phyloP scores from a whole-genome alignment of 2,888 invertebrate species.

The Philereme vetulata region DNA sequence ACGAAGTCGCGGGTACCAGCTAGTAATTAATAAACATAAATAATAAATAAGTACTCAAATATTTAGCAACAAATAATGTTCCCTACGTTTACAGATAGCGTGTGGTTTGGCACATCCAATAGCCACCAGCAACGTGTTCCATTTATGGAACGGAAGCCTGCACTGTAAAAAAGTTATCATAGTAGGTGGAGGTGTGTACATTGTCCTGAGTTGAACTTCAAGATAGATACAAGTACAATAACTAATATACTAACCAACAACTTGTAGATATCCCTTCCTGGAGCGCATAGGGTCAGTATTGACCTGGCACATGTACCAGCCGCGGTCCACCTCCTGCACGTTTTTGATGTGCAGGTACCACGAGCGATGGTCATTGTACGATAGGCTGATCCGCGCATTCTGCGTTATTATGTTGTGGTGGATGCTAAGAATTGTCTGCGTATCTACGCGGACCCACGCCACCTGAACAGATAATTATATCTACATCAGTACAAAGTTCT shows the following conservation, averaged over 20 bases:
- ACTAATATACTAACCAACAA: slow-evolving; percentile 88
- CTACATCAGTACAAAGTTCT: neutral
- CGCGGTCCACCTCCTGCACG: slow-evolving; percentile 93
- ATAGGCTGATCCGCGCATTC: slow-evolving; percentile 93
- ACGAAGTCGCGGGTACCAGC: too few species aligned
- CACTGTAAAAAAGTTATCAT: too few species aligned
- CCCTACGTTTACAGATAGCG: too few species aligned
- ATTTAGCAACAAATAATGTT: too few species aligned
- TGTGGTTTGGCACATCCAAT: too few species aligned
- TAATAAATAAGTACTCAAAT: too few species aligned
- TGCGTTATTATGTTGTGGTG: slow-evolving; percentile 96
- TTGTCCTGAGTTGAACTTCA: too few species aligned
- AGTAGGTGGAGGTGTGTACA: too few species aligned
- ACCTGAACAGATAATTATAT: slow-evolving; percentile 83
- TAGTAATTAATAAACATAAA: too few species aligned
- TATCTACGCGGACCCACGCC: slow-evolving; percentile 96
- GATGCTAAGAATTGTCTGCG: slow-evolving; percentile 95
- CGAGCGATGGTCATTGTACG: slow-evolving; percentile 94
- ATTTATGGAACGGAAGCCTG: too few species aligned
- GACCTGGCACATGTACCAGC: slow-evolving; percentile 97
- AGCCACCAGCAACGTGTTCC: too few species aligned
- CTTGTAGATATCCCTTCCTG: slow-evolving; percentile 94
- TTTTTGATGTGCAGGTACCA: slow-evolving; percentile 96
- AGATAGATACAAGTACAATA: too few species aligned
- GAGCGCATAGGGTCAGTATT: slow-evolving; percentile 97